phyloP scores from a whole-genome alignment of 2,113 vertebrate species.

The Ailurus styani region DNA sequence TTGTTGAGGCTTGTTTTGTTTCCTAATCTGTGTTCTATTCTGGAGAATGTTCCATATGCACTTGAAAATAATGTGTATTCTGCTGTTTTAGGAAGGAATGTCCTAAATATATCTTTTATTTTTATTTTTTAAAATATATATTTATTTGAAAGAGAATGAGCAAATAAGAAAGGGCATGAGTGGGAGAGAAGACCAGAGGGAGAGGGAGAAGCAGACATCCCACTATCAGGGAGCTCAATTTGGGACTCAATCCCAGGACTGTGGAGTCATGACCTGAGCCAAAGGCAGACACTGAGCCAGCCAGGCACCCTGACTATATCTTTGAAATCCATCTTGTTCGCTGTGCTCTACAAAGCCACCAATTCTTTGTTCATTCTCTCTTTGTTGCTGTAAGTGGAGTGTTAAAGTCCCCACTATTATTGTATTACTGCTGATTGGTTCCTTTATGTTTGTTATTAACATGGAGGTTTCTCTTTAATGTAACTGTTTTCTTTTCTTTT shows the following conservation, averaged over 20 bases:
- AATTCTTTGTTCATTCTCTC: background rate
- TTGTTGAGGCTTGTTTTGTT: background rate
- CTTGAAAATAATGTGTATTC: background rate
- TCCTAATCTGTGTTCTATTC: background rate
- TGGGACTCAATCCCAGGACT: no score
- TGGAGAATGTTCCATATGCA: background rate
- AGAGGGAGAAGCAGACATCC: no score
- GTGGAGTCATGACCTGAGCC: no score
- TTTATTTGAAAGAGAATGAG: no score
- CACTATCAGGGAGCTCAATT: no score
- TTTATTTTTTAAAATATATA: background rate
- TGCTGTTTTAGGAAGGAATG: background rate
- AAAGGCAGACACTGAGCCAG: no score
- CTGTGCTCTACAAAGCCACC: background rate
- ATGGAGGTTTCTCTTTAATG: background rate
- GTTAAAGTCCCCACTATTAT: background rate
- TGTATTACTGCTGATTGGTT: background rate
- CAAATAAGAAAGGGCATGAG: no score
- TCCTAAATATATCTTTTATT: background rate
- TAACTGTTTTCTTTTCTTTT: background rate
- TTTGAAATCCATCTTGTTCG: background rate
- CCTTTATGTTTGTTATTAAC: background rate
- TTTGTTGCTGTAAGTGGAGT: background rate
- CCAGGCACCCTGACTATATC: background rate
- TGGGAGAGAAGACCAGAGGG: no score